Percentiles rank a stretch among this genome's conserved stretches.
Conservation (phyloP, 2,797 vertebrate species). For the Gastrophryne carolinensis region DNA sequence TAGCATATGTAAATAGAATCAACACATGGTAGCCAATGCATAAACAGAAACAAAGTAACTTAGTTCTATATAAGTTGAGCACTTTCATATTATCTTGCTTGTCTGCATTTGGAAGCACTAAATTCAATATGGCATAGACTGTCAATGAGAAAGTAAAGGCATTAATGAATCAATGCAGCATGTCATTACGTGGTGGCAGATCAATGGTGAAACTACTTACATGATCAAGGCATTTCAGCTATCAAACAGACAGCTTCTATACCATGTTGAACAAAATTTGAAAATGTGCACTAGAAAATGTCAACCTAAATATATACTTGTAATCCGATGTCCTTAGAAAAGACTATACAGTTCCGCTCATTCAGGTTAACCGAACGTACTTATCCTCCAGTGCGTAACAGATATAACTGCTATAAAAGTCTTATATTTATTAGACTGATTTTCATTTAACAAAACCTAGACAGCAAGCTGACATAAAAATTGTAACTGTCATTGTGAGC, state of each 20-base stretch:
- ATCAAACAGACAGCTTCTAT: constrained; percentile 38
- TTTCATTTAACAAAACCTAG: background rate
- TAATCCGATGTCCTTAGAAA: constrained; percentile 11
- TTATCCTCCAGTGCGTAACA: background rate
- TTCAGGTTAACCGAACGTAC: background rate
- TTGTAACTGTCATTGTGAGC: background rate
- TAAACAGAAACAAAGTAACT: too few relatives aligned
- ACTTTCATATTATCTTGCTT: background rate
- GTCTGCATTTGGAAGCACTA: background rate
- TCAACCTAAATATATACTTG: constrained; percentile 32
- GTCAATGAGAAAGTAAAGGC: constrained; percentile 35
- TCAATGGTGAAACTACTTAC: constrained; percentile 45
- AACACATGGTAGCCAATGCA: too few relatives aligned
- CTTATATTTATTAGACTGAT: background rate
- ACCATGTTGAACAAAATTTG: constrained; percentile 38
- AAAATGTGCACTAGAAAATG: constrained; percentile 26
- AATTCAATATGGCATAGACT: constrained; percentile 21
- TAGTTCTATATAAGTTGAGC: background rate
- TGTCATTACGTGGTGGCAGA: constrained; percentile 38
- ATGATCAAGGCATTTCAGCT: constrained; percentile 43
- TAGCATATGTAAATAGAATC: too few relatives aligned
- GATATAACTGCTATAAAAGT: too few relatives aligned
- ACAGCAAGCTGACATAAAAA: background rate
- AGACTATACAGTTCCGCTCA: constrained; percentile 15
- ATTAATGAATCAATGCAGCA: constrained; percentile 43